phyloP scores from a whole-genome alignment of 2,888 invertebrate genomes.

The Metallyticus violacea region DNA sequence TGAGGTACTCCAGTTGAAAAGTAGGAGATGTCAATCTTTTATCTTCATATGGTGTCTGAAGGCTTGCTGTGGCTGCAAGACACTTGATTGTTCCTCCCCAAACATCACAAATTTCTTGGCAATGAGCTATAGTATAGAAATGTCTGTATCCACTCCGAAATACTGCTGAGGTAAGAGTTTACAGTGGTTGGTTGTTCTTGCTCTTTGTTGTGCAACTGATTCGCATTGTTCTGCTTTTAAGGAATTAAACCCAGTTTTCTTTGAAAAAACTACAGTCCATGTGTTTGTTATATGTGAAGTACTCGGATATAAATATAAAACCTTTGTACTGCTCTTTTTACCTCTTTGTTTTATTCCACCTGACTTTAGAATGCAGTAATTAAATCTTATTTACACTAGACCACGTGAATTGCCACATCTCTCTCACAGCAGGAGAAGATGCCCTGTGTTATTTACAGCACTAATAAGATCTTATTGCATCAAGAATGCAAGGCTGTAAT shows the following conservation, averaged over 20 bases:
- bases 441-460: no score
- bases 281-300: neutral
- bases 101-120: neutral
- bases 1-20: neutral
- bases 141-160: neutral
- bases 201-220: neutral
- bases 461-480: no score
- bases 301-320: neutral
- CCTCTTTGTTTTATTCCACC: no score
- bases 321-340: neutral
- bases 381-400: no score
- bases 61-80: neutral
- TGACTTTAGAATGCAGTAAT: no score
- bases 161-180: neutral
- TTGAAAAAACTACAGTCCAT: neutral
- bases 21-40: neutral
- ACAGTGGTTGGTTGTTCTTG: neutral
- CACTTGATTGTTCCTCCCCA: neutral
- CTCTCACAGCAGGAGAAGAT: no score
- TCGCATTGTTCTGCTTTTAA: neutral
- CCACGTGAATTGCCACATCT: no score
- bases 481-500: no score
- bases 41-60: neutral
- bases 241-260: neutral
- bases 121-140: neutral